Conservation (phyloP, 2,888 invertebrate genomes). For the Bembecia ichneumoniformis region DNA sequence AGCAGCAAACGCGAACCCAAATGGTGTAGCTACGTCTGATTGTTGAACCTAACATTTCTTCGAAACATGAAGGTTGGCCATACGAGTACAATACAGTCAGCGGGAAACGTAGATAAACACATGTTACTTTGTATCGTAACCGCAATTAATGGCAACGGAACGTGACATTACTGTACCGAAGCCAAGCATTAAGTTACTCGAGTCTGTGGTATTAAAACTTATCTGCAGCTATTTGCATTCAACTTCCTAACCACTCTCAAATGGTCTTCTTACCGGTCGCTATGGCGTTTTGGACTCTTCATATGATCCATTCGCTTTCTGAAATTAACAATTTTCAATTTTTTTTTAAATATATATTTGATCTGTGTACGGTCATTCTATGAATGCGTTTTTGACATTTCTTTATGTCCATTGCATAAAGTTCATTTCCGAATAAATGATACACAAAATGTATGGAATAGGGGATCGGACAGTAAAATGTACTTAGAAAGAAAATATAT, state of each 20-base stretch:
- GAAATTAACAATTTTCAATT: too few species aligned
- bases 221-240: conserved; percentile 67
- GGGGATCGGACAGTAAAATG: too few species aligned
- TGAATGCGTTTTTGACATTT: too few species aligned
- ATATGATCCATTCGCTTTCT: background rate
- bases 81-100: conserved; percentile 5
- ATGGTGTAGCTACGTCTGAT: too few species aligned
- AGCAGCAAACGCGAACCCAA: too few species aligned
- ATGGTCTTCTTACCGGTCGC: conserved; percentile 21
- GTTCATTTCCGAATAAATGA: too few species aligned
- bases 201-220: conserved; percentile 67
- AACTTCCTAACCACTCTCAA: conserved; percentile 55
- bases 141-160: conserved; percentile 66
- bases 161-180: conserved; percentile 67
- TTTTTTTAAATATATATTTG: too few species aligned
- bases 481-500: too few species aligned
- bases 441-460: too few species aligned
- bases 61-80: background rate
- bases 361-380: too few species aligned
- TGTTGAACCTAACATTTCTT: too few species aligned
- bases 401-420: too few species aligned
- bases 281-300: background rate
- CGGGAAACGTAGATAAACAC: conserved; percentile 48
- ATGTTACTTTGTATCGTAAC: conserved; percentile 31
- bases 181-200: conserved; percentile 54